Evolutionary conservation across 2,113 vertebrate genomes (phyloP).

Genomic region (Campylorhamphus procurvoides): DNA sequence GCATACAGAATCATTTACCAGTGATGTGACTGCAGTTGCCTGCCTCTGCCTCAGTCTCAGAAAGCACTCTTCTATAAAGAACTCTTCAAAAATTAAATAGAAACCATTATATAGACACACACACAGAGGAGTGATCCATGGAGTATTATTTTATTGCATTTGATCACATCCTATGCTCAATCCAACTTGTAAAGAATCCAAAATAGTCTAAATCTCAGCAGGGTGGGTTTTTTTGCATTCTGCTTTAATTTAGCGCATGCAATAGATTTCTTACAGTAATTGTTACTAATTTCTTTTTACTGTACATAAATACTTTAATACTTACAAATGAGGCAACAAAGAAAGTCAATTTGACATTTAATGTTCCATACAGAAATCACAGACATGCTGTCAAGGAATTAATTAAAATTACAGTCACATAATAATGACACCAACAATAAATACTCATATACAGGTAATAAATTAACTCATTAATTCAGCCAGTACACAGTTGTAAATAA

Average conservation of each 20-base stretch:
- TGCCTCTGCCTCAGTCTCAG: neutral
- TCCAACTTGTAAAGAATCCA: neutral
- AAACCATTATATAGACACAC: neutral
- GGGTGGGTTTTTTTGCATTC: neutral
- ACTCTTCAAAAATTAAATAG: neutral
- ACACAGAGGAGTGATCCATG: neutral
- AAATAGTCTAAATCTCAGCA: neutral
- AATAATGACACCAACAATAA: constrained; percentile 33
- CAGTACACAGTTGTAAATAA: constrained; percentile 40
- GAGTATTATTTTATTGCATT: neutral
- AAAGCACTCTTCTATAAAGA: neutral
- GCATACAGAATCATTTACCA: neutral
- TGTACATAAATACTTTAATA: constrained; percentile 12
- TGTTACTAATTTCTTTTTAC: constrained; percentile 13
- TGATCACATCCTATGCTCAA: neutral
- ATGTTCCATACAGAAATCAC: constrained; percentile 13
- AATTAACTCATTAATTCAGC: constrained; percentile 58
- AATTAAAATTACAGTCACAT: constrained; percentile 53
- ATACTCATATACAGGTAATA: constrained; percentile 48
- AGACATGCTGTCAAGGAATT: neutral
- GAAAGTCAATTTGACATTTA: constrained; percentile 45
- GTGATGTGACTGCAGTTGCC: neutral
- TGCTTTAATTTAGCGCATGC: neutral
- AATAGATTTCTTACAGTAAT: neutral
- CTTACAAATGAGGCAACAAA: constrained; percentile 49